Evolutionary conservation across 1,140 invertebrate species (phyloP).

Genomic region (Euura lappo): DNA sequence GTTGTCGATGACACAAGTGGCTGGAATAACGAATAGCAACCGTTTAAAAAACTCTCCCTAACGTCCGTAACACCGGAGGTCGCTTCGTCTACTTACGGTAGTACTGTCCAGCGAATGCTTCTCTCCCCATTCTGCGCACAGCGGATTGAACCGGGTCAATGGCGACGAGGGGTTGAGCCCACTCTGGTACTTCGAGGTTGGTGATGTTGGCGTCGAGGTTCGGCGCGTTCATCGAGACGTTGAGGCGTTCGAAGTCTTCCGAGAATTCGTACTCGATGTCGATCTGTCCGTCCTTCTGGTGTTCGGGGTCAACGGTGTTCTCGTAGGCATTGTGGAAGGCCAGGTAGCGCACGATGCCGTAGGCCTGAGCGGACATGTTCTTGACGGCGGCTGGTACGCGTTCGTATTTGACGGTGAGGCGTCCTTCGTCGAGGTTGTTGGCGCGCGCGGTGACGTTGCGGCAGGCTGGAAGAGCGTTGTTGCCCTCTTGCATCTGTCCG

Average conservation of each 20-base stretch:
- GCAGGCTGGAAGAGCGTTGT: constrained; percentile 37
- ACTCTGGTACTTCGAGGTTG: constrained; percentile 28
- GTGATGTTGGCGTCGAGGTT: constrained; percentile 26
- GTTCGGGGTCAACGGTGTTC: constrained; percentile 29
- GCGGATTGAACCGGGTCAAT: constrained; percentile 26
- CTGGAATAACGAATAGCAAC: neutral
- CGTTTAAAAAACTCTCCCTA: too few relatives aligned
- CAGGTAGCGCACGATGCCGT: constrained; percentile 27
- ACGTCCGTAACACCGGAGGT: neutral
- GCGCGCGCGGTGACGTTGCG: constrained; percentile 36
- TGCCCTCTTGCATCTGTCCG: constrained; percentile 53
- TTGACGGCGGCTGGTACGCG: constrained; percentile 28
- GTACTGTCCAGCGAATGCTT: constrained; percentile 22
- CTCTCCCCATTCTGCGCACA: constrained; percentile 15
- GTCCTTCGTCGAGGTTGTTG: constrained; percentile 33
- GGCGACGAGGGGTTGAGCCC: constrained; percentile 20
- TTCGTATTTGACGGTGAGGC: constrained; percentile 31
- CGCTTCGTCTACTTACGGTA: constrained; percentile 24
- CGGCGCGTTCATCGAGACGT: constrained; percentile 33
- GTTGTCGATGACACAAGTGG: constrained; percentile 64
- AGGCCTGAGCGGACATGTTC: constrained; percentile 36
- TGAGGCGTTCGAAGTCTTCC: constrained; percentile 26
- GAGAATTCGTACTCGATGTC: constrained; percentile 28
- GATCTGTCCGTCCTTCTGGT: constrained; percentile 29
- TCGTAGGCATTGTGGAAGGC: constrained; percentile 32